A percentile compares a stretch with the other conserved stretches of the same genome.
These are phyloP conservation scores for Istiophorus platypterus DNA, from an alignment of 2,113 vertebrate genomes.

Conservation along the genomic window DNA sequence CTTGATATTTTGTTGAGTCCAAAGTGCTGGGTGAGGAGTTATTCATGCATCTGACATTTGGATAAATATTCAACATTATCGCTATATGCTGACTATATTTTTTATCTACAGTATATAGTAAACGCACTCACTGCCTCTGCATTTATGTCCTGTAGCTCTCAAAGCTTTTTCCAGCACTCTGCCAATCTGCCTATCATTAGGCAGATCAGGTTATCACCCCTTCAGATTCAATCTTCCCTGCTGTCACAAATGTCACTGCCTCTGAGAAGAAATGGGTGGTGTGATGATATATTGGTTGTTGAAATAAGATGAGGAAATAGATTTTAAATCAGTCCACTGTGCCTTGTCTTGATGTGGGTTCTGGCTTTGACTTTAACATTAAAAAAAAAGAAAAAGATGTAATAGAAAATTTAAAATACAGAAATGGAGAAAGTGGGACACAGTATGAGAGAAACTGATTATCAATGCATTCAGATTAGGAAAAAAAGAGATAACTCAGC, in stretches of 20 bases:
- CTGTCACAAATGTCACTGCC: slow-evolving; percentile 73
- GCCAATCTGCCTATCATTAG: slow-evolving; percentile 67
- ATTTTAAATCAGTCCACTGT: slow-evolving; percentile 67
- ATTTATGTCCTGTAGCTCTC: slow-evolving; percentile 24
- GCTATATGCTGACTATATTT: slow-evolving; percentile 1
- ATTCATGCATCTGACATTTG: slow-evolving; percentile 41
- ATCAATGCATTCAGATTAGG: slow-evolving; percentile 57
- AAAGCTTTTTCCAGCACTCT: slow-evolving; percentile 52
- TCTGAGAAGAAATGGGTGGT: slow-evolving; percentile 54
- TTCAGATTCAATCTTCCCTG: slow-evolving; percentile 69
- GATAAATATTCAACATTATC: slow-evolving; percentile 47
- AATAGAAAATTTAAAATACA: slow-evolving; percentile 56
- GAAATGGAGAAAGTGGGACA: slow-evolving; percentile 71
- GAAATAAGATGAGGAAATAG: slow-evolving; percentile 68
- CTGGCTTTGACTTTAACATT: slow-evolving; percentile 38
- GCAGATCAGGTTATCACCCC: slow-evolving; percentile 68
- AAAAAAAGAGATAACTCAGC: slow-evolving; percentile 64
- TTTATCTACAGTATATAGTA: slow-evolving; percentile 28
- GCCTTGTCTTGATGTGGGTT: slow-evolving; percentile 47
- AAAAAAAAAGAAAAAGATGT: no score
- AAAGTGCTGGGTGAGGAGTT: slow-evolving; percentile 21
- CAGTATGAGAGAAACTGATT: slow-evolving; percentile 62
- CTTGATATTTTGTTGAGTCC: slow-evolving; percentile 30
- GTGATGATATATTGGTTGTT: slow-evolving; percentile 68
- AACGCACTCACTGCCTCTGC: slow-evolving; percentile 34